A percentile compares a stretch with the other conserved stretches of the same genome.
phyloP scores from a whole-genome alignment of 2,113 vertebrate genomes.

The Chloebia gouldiae region DNA sequence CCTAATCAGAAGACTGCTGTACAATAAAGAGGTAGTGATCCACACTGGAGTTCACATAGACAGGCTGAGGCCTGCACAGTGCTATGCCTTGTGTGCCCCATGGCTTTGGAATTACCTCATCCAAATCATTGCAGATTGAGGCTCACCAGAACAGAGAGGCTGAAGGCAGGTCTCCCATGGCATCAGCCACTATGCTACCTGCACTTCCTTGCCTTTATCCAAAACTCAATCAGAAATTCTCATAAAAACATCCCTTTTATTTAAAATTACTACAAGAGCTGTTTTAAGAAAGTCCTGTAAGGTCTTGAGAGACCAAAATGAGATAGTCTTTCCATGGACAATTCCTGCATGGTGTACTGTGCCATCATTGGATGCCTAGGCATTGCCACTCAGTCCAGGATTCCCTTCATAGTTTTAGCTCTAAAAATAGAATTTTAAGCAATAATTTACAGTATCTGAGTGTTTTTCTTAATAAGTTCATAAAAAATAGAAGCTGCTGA shows the following conservation, averaged over 20 bases:
- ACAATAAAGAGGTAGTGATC: not conserved
- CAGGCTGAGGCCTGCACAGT: not conserved
- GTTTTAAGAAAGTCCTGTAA: not conserved
- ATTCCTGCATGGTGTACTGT: not conserved
- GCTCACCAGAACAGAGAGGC: not conserved
- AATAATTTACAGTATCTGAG: not conserved
- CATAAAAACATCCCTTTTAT: not conserved
- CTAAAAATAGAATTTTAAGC: not conserved
- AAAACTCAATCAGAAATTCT: not conserved
- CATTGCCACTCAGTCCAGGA: not conserved
- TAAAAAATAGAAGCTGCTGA: not conserved
- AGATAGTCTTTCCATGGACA: not conserved
- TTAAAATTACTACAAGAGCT: not conserved
- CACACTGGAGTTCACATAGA: not conserved
- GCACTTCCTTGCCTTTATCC: not conserved
- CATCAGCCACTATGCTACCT: not conserved
- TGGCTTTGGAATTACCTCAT: not conserved
- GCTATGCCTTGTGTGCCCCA: not conserved
- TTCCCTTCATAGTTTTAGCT: not conserved
- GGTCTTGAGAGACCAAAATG: not conserved
- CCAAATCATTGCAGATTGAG: not conserved
- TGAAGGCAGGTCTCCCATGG: not conserved
- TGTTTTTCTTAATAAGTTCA: not conserved
- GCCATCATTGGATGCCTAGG: accelerated
- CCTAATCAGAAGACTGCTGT: not conserved